A percentile compares a stretch with the other conserved stretches of the same genome.
Conservation (phyloP, 2,888 invertebrate genomes). For the Mythimna ferrago region DNA sequence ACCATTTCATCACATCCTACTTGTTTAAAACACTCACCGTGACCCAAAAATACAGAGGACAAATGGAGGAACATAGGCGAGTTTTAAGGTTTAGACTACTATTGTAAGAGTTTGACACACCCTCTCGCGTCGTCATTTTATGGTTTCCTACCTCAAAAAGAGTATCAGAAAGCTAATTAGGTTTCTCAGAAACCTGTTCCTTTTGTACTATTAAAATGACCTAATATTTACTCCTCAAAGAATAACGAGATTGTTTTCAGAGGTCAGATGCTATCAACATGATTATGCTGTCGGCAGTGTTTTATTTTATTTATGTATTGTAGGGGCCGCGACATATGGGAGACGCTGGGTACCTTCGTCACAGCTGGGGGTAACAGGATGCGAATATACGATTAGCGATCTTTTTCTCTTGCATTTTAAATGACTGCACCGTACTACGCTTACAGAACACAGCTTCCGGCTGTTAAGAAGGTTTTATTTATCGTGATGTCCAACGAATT, state of each 20-base stretch:
- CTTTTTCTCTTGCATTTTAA: conserved; percentile 49
- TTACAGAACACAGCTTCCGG: conserved; percentile 45
- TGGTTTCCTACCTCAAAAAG: background rate
- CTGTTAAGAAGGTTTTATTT: conserved; percentile 22
- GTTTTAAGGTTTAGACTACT: no score
- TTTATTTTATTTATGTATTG: conserved; percentile 45
- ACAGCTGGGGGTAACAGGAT: conserved; percentile 66
- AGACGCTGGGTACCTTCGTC: conserved; percentile 44
- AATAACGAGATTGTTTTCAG: conserved; percentile 10
- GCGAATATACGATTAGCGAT: conserved; percentile 53
- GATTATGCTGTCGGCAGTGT: conserved; percentile 16
- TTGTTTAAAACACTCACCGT: no score
- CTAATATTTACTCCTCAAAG: conserved; percentile 15
- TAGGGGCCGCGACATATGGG: conserved; percentile 58
- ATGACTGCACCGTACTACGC: conserved; percentile 29
- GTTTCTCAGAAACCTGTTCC: conserved; percentile 28
- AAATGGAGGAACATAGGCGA: no score
- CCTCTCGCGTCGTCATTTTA: no score
- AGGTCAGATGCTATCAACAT: conserved; percentile 33
- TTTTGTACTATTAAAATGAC: conserved; percentile 11
- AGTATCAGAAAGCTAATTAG: conserved; percentile 2
- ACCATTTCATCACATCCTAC: no score
- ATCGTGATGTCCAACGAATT: conserved; percentile 1
- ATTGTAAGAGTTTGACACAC: no score
- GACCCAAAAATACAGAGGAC: no score